Conservation (phyloP, 1,140 invertebrate genomes). For the Euglossa dilemma region DNA sequence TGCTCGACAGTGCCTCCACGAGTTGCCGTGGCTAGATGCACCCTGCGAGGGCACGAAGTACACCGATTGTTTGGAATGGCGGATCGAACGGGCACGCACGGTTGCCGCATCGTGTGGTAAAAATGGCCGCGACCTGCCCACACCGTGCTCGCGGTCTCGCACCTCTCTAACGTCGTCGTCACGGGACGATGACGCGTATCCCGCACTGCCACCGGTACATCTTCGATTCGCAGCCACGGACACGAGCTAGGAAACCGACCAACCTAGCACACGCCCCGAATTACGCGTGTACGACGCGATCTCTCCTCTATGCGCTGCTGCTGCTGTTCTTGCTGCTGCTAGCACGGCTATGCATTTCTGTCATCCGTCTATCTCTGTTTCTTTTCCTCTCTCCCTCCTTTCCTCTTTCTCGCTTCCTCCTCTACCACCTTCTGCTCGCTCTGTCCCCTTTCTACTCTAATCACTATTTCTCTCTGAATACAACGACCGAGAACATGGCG, state of each 20-base stretch:
- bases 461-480: conserved; percentile 32
- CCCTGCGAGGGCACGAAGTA: conserved; percentile 80
- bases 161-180: conserved; percentile 44
- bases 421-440: conserved; percentile 18
- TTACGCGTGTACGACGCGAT: conserved; percentile 60
- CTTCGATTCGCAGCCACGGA: conserved; percentile 39
- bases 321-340: conserved; percentile 32
- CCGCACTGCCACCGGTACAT: conserved; percentile 47
- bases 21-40: conserved; percentile 82
- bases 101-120: conserved; percentile 87
- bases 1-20: conserved; percentile 70
- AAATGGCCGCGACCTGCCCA: conserved; percentile 85
- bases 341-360: conserved; percentile 62
- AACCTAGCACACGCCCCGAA: conserved; percentile 63
- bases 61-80: conserved; percentile 87
- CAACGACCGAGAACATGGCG: conserved; percentile 65
- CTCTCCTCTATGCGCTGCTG: conserved; percentile 35
- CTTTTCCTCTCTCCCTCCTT: conserved; percentile 12
- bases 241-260: conserved; percentile 33
- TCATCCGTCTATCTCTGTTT: conserved; percentile 54
- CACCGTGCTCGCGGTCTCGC: conserved; percentile 44
- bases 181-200: conserved; percentile 61
- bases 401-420: conserved; percentile 15
- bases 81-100: conserved; percentile 84
- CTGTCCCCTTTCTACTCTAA: conserved; percentile 9